A percentile compares a stretch with the other conserved stretches of the same genome.
phyloP scores from a whole-genome alignment of 2,113 vertebrate species.

The Pomatorhinus ruficollis region DNA sequence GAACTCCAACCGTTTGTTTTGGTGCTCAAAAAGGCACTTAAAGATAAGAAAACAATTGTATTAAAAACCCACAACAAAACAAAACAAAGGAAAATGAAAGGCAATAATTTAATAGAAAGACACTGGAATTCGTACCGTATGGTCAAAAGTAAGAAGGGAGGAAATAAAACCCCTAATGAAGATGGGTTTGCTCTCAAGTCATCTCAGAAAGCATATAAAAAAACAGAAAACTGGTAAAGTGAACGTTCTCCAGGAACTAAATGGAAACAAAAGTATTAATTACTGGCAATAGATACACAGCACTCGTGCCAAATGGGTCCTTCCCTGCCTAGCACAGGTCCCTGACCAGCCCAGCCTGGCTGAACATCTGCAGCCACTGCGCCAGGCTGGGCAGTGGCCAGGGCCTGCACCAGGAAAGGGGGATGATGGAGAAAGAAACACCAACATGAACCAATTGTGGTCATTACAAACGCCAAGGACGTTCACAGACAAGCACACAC shows the following conservation, averaged over 20 bases:
- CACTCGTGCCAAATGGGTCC: slow-evolving; percentile 59
- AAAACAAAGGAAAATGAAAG: slow-evolving; percentile 34
- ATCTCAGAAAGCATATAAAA: slow-evolving; percentile 19
- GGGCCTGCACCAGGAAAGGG: neutral
- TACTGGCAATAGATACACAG: slow-evolving; percentile 13
- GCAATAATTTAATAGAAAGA: slow-evolving; percentile 75
- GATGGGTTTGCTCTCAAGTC: slow-evolving; percentile 53
- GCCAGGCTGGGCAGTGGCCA: neutral
- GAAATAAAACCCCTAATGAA: neutral
- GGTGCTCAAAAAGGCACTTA: slow-evolving; percentile 83
- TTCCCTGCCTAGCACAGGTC: neutral
- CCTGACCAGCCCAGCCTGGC: neutral
- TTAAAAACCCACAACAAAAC: slow-evolving; percentile 63
- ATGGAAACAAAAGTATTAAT: neutral
- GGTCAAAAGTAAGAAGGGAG: slow-evolving; percentile 22
- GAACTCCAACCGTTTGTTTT: slow-evolving; percentile 64
- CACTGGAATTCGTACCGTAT: slow-evolving; percentile 64
- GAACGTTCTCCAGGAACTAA: slow-evolving; percentile 51
- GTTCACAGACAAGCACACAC: slow-evolving; percentile 55
- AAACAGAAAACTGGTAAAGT: neutral
- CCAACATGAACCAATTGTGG: slow-evolving; percentile 14
- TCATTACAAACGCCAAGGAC: slow-evolving; percentile 34
- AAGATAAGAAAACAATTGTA: slow-evolving; percentile 72
- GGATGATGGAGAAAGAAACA: slow-evolving; percentile 26
- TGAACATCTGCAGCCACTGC: neutral